Evolutionary conservation across 2,113 vertebrate species (phyloP).

Genomic region (Coturnix japonica): DNA sequence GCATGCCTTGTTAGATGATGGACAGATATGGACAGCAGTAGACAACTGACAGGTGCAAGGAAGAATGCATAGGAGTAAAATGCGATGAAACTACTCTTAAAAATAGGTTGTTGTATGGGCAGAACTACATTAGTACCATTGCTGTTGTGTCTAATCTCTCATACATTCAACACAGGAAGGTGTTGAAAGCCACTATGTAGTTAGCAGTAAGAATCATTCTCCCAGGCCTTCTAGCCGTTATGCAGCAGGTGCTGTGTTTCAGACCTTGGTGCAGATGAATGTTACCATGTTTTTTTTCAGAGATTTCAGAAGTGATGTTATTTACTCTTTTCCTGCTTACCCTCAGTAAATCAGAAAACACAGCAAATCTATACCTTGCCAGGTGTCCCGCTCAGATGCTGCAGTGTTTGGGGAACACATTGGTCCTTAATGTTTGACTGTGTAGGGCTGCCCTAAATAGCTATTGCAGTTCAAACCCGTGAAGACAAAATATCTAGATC

Average conservation of each 20-base stretch:
- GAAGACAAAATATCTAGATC: background rate
- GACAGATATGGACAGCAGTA: background rate
- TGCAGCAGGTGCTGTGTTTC: background rate
- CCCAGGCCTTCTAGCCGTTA: background rate
- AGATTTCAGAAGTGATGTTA: background rate
- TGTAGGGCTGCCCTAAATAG: background rate
- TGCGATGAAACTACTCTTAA: background rate
- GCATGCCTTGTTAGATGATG: background rate
- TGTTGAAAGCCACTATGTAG: rapidly evolving
- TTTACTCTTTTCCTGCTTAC: background rate
- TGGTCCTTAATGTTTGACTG: background rate
- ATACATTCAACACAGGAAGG: background rate
- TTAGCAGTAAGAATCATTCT: background rate
- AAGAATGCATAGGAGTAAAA: background rate
- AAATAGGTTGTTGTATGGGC: background rate
- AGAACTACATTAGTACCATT: background rate
- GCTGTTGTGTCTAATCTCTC: rapidly evolving
- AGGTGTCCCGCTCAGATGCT: background rate
- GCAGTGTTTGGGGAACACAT: background rate
- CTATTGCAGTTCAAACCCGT: background rate
- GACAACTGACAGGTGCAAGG: background rate
- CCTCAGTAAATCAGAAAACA: background rate
- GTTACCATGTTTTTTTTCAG: background rate
- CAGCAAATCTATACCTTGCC: background rate
- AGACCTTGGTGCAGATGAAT: background rate